Evolutionary conservation across 2,888 invertebrate species (phyloP).

Genomic region (Heteromyza rotundicornis): DNA sequence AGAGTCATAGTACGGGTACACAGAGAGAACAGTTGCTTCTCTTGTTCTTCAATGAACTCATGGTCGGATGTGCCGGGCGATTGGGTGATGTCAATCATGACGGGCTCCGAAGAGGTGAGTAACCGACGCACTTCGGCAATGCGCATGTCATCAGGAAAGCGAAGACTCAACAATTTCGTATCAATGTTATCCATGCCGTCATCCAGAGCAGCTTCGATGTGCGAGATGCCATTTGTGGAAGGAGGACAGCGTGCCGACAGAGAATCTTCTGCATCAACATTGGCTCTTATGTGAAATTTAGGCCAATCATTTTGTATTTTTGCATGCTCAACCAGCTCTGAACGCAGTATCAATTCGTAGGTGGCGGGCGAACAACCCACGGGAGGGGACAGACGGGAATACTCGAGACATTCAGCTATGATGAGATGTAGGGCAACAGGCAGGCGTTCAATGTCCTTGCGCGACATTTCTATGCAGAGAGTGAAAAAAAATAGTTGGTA

Average conservation of each 20-base stretch:
- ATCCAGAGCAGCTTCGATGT: conserved; percentile 55
- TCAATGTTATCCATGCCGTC: conserved; percentile 69
- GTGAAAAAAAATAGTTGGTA: neutral
- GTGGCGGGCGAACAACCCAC: conserved; percentile 73
- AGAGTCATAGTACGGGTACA: conserved; percentile 93
- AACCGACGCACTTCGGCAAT: conserved; percentile 83
- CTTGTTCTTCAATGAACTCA: conserved; percentile 95
- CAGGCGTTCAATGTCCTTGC: conserved; percentile 70
- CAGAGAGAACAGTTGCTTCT: conserved; percentile 84
- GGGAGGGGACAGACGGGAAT: conserved; percentile 74
- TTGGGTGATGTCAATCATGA: conserved; percentile 83
- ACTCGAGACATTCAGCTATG: conserved; percentile 72
- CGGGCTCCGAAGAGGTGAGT: conserved; percentile 86
- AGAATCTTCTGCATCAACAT: conserved; percentile 60
- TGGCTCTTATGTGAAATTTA: conserved; percentile 58
- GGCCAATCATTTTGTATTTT: conserved; percentile 44
- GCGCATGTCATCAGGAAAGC: conserved; percentile 72
- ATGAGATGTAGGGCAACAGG: conserved; percentile 74
- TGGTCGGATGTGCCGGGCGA: conserved; percentile 94
- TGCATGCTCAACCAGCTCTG: conserved; percentile 70
- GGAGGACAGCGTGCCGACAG: conserved; percentile 57
- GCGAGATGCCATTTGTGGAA: conserved; percentile 48
- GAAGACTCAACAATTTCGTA: conserved; percentile 68
- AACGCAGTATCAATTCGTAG: conserved; percentile 73
- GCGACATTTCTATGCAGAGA: conserved; percentile 61